Evolutionary conservation across 2,113 vertebrate genomes (phyloP).

Genomic region (Callorhinus ursinus): DNA sequence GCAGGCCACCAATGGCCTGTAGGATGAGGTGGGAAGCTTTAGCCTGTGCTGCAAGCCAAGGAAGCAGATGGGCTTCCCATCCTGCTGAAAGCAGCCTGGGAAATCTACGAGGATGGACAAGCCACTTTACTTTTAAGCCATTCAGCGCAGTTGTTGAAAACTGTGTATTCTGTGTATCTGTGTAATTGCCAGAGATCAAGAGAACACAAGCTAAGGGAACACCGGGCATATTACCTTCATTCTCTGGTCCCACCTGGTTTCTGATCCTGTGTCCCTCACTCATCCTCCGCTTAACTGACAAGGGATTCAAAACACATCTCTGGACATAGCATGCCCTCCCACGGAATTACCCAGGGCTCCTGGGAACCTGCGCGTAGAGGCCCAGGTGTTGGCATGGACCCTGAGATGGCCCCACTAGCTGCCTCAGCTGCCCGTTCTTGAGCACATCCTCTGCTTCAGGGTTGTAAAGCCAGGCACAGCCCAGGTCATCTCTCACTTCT

Average conservation of each 20-base stretch:
- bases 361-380: not conserved
- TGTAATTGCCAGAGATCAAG: not conserved
- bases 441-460: not conserved
- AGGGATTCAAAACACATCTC: not conserved
- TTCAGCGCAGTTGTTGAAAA: not conserved
- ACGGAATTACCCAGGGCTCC: not conserved
- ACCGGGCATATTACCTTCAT: not conserved
- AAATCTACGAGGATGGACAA: conserved; percentile 1
- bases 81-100: not conserved
- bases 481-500: not conserved
- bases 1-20: not conserved
- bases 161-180: not conserved
- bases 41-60: not conserved
- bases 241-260: not conserved
- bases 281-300: not conserved
- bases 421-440: not conserved
- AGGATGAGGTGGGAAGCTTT: not conserved
- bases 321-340: not conserved
- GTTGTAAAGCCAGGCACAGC: fast-evolving
- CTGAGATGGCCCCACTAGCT: fast-evolving
- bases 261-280: not conserved
- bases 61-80: conserved; percentile 53
- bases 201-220: not conserved
- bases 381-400: fast-evolving
- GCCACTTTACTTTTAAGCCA: not conserved